Conservation (phyloP, 2,888 invertebrate species). For the Cantharis rufa region DNA sequence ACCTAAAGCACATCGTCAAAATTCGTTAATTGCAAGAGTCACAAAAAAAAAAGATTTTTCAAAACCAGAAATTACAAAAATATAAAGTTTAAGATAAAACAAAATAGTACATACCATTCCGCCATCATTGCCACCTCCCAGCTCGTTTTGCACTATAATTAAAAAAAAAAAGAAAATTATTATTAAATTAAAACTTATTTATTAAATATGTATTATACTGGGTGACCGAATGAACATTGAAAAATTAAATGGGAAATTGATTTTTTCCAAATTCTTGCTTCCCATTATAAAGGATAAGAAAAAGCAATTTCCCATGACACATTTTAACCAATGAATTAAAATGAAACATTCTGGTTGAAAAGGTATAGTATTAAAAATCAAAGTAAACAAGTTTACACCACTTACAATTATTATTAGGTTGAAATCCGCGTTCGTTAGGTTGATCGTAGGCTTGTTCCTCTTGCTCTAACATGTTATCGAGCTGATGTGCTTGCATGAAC, state of each 20-base stretch:
- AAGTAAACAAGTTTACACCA: constrained; percentile 6
- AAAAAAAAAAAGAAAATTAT: neutral
- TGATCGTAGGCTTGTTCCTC: constrained; percentile 63
- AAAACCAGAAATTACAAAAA: neutral
- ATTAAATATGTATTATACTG: too few relatives aligned
- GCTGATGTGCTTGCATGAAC: constrained; percentile 74
- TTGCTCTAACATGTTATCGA: constrained; percentile 67
- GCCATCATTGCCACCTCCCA: neutral
- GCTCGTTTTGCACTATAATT: neutral
- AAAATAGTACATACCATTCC: neutral
- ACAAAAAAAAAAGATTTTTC: neutral
- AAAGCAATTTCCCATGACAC: too few relatives aligned
- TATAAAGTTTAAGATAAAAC: neutral
- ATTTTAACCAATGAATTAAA: too few relatives aligned
- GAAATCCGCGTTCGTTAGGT: constrained; percentile 17
- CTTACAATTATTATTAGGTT: constrained; percentile 20
- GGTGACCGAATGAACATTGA: too few relatives aligned
- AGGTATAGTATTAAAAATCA: too few relatives aligned
- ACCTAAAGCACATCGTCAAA: neutral
- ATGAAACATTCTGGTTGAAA: too few relatives aligned
- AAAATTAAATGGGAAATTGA: too few relatives aligned
- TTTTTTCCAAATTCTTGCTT: too few relatives aligned
- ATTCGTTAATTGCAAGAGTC: neutral
- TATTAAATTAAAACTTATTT: neutral
- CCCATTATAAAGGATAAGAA: too few relatives aligned